Base-by-base conservation (phyloP, 2,888 invertebrate genomes). In the Drosophila ezoana region DNA sequence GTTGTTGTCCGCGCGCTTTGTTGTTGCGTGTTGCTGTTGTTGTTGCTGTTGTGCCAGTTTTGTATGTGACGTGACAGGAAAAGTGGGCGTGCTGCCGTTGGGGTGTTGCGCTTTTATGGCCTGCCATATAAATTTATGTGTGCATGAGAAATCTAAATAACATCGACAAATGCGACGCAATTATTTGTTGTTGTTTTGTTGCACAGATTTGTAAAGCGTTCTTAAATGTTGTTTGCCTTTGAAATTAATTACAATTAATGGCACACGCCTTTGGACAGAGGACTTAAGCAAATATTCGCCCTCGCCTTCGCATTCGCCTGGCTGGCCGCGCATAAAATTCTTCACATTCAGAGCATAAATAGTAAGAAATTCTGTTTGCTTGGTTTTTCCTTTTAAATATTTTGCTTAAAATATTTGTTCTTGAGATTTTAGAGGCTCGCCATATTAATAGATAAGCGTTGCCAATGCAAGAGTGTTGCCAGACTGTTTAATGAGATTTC, bases 21-120 rank as follows among this genome's bases (percentile, higher is more conserved):
- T 54, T 54, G 37, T 51, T 38, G 44, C 38, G 16, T 40, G 33
- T 14, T 41, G 47, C 45, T 51, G 51, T 32, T 32, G 53, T 40
- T 60, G 45, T 62, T 56, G 53, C n/a, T 14, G 43, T 23, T 64
- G 49, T 35, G 53, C 56, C 54, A 32, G 11, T 62, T 78, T 45
- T 57, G 41, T 54, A 56, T 58, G 14, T 54, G 48, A n/a, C 33
- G 32, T 2, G 16, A 6, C 9, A 10, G 9, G 1, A 6, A 13
- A 5, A 11, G 9, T 1, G 32, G 14, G 14, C 6, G 2, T 41
- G 28, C 18, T 6, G 14, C 18, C 3, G 23, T n/a, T 28, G 14
- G 20, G 1, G 6, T 38, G 44, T 65, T 75, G 79, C 75, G 70
- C 78, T 87, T 87, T 83, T 83, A 78, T 84, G 76, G 67, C 57